Base-by-base conservation (phyloP, 2,888 invertebrate genomes). In the Leptura quadrifasciata region DNA sequence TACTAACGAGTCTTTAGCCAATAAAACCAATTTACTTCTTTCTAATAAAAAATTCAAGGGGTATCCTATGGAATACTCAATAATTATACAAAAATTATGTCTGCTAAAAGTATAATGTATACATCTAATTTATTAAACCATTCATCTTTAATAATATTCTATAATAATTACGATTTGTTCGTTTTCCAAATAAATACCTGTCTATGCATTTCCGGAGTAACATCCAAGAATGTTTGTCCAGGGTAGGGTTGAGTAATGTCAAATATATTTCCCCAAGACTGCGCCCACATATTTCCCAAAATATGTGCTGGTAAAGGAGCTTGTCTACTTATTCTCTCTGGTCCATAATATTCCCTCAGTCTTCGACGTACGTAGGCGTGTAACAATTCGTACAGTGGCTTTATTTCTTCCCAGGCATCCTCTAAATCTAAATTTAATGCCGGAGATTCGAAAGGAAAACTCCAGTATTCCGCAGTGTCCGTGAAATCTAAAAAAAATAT, bases 221-320 rank as follows among this genome's bases (percentile, higher is more conserved):
- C 95, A 89, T 97, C 97, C 5, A 97, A 91, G 80, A 94, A 92
- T 72, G 86, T 84, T 85, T 95, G 95, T 18, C 96, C 95, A 0
- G 96, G 96, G 89, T 95, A 97, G 0, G 98, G 97, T 80, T 95
- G 92, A 0, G 96, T 94, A 57, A 95, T 90, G 77, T 96, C 96
- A 76, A 95, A 91, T 20, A 96, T 94, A 79, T 96, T 95, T 0
- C 92, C 91, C 97, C 97, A 97, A 60, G 94, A 94, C 88, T 97
- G 97, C 0, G 93, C 96, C 94, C 96, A 97, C 94, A 97, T 96
- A 86, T 97, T 97, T 0, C 97, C 97, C 5, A 97, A 91, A 73
- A 97, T 92, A 84, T 97, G 96, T 0, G 96, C 95, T 0, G 97
- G 96, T 57, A 97, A 91, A 0, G 96, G 96, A 0, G 96, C 96